Conservation (phyloP, 2,113 vertebrate species). For the Elgaria multicarinata region DNA sequence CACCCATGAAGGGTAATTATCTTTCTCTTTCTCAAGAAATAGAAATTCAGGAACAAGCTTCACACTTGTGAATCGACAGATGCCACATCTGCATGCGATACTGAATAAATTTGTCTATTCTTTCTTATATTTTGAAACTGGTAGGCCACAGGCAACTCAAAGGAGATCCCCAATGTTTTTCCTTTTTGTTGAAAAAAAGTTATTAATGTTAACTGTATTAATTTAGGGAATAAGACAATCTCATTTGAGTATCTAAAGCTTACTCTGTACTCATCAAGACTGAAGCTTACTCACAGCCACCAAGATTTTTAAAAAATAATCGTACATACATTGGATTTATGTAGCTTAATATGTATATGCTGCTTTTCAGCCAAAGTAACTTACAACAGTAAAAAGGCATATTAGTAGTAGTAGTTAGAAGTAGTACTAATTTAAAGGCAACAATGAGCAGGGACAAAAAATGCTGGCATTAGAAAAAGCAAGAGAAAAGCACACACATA, state of each 20-base stretch:
- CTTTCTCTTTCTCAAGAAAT: constrained; percentile 68
- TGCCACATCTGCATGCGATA: constrained; percentile 40
- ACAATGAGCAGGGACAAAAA: too few species aligned
- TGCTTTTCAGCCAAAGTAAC: background rate
- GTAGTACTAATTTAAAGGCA: background rate
- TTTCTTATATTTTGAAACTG: constrained; percentile 33
- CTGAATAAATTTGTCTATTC: constrained; percentile 41
- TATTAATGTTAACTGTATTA: constrained; percentile 40
- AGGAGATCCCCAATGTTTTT: constrained; percentile 11
- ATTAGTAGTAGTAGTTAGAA: background rate
- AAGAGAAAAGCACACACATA: background rate
- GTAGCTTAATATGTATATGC: background rate
- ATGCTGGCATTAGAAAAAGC: background rate
- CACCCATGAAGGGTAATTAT: constrained; percentile 73
- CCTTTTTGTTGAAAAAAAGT: background rate
- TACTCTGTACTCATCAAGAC: background rate
- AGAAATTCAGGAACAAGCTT: constrained; percentile 58
- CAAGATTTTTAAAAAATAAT: constrained; percentile 13
- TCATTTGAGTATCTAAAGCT: background rate
- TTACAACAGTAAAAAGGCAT: background rate
- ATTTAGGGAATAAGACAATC: constrained; percentile 42
- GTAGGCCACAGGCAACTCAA: constrained; percentile 25
- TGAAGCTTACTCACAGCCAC: constrained; percentile 20
- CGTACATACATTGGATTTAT: constrained; percentile 2
- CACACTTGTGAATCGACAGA: constrained; percentile 39